phyloP scores from a whole-genome alignment of 30 jellyfish, hydroid and myxozoan species.

The Turritopsis rubra region DNA sequence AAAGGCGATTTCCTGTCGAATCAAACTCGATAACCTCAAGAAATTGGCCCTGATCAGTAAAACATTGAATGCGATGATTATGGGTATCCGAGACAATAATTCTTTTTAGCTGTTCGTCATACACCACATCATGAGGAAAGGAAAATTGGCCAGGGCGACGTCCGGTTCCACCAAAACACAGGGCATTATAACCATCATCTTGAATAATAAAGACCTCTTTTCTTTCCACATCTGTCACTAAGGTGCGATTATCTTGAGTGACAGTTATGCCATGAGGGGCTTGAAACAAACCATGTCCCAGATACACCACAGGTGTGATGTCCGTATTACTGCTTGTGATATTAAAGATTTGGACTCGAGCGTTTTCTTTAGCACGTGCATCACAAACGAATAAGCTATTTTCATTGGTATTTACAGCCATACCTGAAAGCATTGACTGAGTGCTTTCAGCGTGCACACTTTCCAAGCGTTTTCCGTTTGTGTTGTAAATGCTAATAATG shows the following conservation, averaged over 20 bases:
- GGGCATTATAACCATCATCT: constrained; percentile 30
- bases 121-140: constrained; percentile 31
- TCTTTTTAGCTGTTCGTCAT: constrained; percentile 17
- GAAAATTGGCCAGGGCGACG: constrained; percentile 31
- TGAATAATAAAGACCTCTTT: constrained; percentile 31
- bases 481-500: constrained; percentile 17
- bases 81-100: constrained; percentile 31
- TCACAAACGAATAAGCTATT: constrained; percentile 31
- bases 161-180: constrained; percentile 31
- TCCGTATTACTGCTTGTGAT: not conserved
- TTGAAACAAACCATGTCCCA: constrained; percentile 36
- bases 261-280: constrained; percentile 38
- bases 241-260: constrained; percentile 15
- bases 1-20: constrained; percentile 12
- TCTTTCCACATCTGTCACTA: constrained; percentile 35
- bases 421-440: constrained; percentile 25
- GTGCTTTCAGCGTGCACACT: constrained; percentile 21
- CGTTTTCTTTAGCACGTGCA: constrained; percentile 28
- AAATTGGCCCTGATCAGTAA: constrained; percentile 24
- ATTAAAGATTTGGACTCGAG: constrained; percentile 32
- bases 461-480: constrained; percentile 14
- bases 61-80: constrained; percentile 22
- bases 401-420: constrained; percentile 23
- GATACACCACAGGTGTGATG: constrained; percentile 23
- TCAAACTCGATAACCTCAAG: constrained; percentile 26